A percentile compares a stretch with the other conserved stretches of the same genome.
Evolutionary conservation across 2,888 invertebrate species (phyloP).

Genomic region (Muscina levida): DNA sequence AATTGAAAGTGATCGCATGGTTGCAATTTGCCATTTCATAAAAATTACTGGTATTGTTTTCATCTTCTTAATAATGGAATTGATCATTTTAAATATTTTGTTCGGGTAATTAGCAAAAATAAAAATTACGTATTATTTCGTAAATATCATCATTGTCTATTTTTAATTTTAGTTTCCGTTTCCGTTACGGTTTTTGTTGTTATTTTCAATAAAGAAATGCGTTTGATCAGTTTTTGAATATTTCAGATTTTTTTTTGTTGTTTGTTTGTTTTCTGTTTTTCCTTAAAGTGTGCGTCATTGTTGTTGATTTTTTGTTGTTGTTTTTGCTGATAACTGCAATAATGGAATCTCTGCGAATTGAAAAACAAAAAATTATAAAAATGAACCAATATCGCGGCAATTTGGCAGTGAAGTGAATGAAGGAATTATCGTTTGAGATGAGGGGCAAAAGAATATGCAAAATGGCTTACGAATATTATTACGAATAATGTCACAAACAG

Average conservation of each 20-base stretch:
- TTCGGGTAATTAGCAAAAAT: constrained; percentile 40
- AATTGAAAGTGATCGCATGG: too few species aligned
- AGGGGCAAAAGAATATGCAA: too few species aligned
- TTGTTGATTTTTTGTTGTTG: constrained; percentile 39
- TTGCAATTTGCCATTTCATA: too few species aligned
- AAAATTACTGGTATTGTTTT: too few species aligned
- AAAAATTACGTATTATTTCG: constrained; percentile 53
- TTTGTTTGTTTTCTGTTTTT: constrained; percentile 68
- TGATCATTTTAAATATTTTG: background rate
- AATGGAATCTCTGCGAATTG: constrained; percentile 24
- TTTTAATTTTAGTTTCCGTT: constrained; percentile 46
- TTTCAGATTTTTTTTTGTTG: constrained; percentile 66
- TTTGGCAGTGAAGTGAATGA: constrained; percentile 49
- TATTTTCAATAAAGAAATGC: constrained; percentile 51
- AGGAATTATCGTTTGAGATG: background rate
- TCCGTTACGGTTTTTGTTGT: constrained; percentile 35
- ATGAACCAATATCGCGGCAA: constrained; percentile 1
- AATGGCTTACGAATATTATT: too few species aligned
- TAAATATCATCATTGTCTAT: constrained; percentile 45
- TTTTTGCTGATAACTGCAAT: constrained; percentile 37
- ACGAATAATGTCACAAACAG: too few species aligned
- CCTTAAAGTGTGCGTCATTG: constrained; percentile 64
- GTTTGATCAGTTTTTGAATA: constrained; percentile 67
- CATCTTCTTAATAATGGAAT: constrained; percentile 9
- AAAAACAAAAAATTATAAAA: constrained; percentile 5